Conservation (phyloP, 1,140 invertebrate species). For the Drosophila tropicalis region DNA sequence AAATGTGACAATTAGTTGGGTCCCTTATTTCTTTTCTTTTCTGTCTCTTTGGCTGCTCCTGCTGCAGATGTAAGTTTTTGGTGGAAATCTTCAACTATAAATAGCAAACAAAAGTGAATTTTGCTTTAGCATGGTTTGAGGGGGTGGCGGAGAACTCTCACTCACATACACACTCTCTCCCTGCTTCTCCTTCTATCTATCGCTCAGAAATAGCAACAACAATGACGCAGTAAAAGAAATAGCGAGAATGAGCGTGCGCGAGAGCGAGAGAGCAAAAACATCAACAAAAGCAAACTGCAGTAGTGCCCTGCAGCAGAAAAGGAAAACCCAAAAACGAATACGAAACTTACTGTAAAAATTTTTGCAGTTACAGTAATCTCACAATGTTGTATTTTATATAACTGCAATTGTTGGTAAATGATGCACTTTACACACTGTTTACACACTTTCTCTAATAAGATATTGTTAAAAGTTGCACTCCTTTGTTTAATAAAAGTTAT, state of each 20-base stretch:
- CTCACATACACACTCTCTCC: no score
- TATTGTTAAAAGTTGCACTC: background rate
- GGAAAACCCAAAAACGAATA: slow-evolving; percentile 41
- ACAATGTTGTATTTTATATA: slow-evolving; percentile 48
- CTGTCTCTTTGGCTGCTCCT: slow-evolving; percentile 24
- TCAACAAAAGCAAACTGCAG: slow-evolving; percentile 50
- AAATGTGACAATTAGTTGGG: slow-evolving; percentile 4
- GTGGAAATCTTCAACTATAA: slow-evolving; percentile 56
- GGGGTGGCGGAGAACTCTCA: slow-evolving; percentile 3
- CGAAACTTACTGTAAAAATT: slow-evolving; percentile 71
- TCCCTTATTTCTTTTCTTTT: slow-evolving; percentile 5
- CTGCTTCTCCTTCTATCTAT: no score
- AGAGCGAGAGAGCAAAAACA: slow-evolving; percentile 45
- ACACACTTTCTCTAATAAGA: background rate
- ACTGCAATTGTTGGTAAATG: slow-evolving; percentile 31
- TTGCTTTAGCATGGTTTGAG: slow-evolving; percentile 46
- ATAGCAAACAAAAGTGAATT: slow-evolving; percentile 71
- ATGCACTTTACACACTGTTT: slow-evolving; percentile 1
- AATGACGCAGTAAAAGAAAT: slow-evolving; percentile 46
- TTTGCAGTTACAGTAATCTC: slow-evolving; percentile 51
- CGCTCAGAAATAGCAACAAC: slow-evolving; percentile 24
- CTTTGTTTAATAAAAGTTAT: background rate
- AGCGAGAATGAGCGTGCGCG: slow-evolving; percentile 2
- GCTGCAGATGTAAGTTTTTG: slow-evolving; percentile 40
- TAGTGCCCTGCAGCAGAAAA: background rate